phyloP scores from a whole-genome alignment of 2,888 invertebrate species.

The Epiblema foenella region DNA sequence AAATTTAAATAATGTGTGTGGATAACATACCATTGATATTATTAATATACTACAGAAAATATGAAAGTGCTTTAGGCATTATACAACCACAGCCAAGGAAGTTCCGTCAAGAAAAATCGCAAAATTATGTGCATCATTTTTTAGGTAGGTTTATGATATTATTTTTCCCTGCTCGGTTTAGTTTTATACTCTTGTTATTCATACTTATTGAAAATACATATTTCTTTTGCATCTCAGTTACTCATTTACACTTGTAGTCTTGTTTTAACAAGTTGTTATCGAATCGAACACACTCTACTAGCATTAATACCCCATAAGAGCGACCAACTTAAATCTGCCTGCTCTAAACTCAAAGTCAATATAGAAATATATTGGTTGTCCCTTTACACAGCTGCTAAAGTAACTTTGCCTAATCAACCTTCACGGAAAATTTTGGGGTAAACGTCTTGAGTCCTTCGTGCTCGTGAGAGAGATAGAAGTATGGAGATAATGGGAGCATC shows the following conservation, averaged over 20 bases:
- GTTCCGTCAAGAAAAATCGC: no score
- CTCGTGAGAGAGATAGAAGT: not conserved
- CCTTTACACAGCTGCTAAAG: not conserved
- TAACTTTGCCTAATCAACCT: slow-evolving; percentile 15
- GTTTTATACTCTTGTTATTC: no score
- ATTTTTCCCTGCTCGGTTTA: no score
- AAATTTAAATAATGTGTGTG: no score
- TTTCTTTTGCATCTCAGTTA: no score
- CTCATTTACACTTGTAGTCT: not conserved
- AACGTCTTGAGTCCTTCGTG: slow-evolving; percentile 10
- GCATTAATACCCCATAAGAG: slow-evolving; percentile 14
- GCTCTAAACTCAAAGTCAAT: not conserved
- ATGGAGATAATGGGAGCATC: not conserved
- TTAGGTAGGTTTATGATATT: no score
- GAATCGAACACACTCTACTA: not conserved
- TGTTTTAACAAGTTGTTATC: slow-evolving; percentile 12
- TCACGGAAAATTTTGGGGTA: slow-evolving; percentile 21
- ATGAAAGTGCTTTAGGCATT: no score
- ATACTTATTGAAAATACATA: no score
- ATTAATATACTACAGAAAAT: no score
- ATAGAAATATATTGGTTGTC: not conserved
- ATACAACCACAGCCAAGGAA: no score
- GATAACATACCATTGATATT: no score
- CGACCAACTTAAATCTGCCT: slow-evolving; percentile 6
- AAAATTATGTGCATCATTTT: no score